These are phyloP conservation scores for Pristionchus exspectatus DNA, from an alignment of 2,888 invertebrate genomes.

Conservation along the genomic window DNA sequence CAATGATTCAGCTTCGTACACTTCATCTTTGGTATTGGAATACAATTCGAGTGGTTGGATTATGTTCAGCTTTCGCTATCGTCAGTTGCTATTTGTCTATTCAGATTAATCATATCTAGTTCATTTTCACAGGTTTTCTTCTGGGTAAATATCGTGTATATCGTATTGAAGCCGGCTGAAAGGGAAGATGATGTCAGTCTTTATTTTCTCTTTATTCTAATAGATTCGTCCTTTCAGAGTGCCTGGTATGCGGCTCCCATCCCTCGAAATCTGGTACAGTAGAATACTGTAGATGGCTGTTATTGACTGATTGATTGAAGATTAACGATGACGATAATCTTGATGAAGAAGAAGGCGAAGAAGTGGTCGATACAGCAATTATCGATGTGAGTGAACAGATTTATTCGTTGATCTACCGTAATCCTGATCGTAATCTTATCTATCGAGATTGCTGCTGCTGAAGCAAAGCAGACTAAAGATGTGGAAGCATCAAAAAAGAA, in stretches of 20 bases:
- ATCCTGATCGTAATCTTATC: neutral
- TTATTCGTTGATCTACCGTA: neutral
- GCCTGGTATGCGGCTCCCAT: slow-evolving; percentile 1
- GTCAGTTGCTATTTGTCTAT: neutral
- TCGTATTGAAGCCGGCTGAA: neutral
- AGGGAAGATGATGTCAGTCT: neutral
- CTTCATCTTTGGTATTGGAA: neutral
- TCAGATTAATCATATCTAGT: neutral
- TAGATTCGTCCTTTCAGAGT: neutral
- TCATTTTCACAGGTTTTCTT: neutral
- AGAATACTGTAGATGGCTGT: neutral
- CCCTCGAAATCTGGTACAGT: neutral
- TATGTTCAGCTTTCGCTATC: neutral
- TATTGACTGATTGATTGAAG: neutral
- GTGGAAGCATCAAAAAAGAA: slow-evolving; percentile 4
- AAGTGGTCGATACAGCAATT: neutral
- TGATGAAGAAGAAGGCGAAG: neutral
- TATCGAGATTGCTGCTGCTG: neutral
- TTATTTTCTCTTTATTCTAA: neutral
- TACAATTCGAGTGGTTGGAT: neutral
- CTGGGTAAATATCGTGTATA: neutral
- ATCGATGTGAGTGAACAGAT: neutral
- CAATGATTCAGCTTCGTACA: neutral
- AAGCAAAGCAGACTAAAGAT: neutral
- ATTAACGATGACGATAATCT: neutral